Base-by-base conservation (phyloP, 2,113 vertebrate genomes). In the Oreochromis spilurus region DNA sequence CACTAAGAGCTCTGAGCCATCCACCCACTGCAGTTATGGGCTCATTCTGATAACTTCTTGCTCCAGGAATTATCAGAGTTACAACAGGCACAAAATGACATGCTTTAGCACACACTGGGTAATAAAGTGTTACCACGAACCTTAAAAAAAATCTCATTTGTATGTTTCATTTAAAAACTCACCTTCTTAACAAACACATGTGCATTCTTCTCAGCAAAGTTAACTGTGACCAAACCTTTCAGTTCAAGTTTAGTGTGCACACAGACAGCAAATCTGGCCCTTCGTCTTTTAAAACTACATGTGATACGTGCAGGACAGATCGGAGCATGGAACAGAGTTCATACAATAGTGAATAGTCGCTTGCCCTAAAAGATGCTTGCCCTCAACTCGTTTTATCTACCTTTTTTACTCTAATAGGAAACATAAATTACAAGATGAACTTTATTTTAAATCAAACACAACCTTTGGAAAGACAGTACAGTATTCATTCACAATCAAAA, bases 101-200 rank as follows among this genome's bases (percentile, higher is more conserved):
- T 50, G 26, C 10, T 31, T 77, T n/a, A 31, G 40, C 70, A 50
- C 19, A 19, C 40, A 29, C 40, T 11, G 26, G 48, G 14, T 29
- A 31, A 50, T 50, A 77, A 77, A 13, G 45, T 13, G 26, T 12
- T 50, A 50, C 43, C 26, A 50, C 29, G 1, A 60, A 60, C 3
- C 57, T 58, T 16, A 31, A 26, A 77, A 0, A 19, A 19, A 19
- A 13, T 3, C 19, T 1, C 1, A 40, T 54, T 11, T 54, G 53
- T 24, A 24, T 54, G 43, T 29, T 75, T 75, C 9, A 50, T 50
- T 52, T 52, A 12, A 77, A 52, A 31, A 52, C 10, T 52, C 17
- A 12, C 6, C 6, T 52, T 75, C 6, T 0, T 12, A 0, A 52
- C 11, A 65, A 65, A 65, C 34, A 62, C 5, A 5, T 12, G 10